These are phyloP conservation scores for Catocala sponsa DNA, from an alignment of 2,888 invertebrate genomes.

Conservation along the genomic window DNA sequence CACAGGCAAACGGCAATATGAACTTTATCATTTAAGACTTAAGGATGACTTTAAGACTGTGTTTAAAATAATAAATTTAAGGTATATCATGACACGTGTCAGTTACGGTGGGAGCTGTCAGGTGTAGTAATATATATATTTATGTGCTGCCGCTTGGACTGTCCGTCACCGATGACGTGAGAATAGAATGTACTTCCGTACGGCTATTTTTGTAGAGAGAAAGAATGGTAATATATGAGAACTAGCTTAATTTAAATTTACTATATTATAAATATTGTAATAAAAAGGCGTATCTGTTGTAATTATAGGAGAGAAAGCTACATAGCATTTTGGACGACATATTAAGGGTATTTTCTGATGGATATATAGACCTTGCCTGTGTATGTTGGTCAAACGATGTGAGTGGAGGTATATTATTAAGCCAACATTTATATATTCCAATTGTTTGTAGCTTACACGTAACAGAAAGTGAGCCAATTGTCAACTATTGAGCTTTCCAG, in stretches of 20 bases:
- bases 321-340: too few relatives aligned
- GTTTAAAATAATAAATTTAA: slow-evolving; percentile 58
- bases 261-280: neutral
- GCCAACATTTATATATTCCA: too few relatives aligned
- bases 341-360: too few relatives aligned
- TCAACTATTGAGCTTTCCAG: too few relatives aligned
- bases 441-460: too few relatives aligned
- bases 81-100: slow-evolving; percentile 76
- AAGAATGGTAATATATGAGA: neutral
- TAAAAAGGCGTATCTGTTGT: neutral
- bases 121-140: slow-evolving; percentile 81
- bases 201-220: too few relatives aligned
- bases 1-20: slow-evolving; percentile 25
- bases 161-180: slow-evolving; percentile 72
- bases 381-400: too few relatives aligned
- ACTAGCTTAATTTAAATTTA: neutral
- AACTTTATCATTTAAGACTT: slow-evolving; percentile 27
- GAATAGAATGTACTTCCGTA: slow-evolving; percentile 52
- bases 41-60: slow-evolving; percentile 43
- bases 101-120: slow-evolving; percentile 78
- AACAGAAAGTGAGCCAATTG: too few relatives aligned
- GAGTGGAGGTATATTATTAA: too few relatives aligned
- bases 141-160: slow-evolving; percentile 62
- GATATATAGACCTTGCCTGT: too few relatives aligned
- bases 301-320: slow-evolving; percentile 1